A percentile compares a stretch with the other conserved stretches of the same genome.
Evolutionary conservation across 2,888 invertebrate species (phyloP).

Genomic region (Limnephilus rhombicus): DNA sequence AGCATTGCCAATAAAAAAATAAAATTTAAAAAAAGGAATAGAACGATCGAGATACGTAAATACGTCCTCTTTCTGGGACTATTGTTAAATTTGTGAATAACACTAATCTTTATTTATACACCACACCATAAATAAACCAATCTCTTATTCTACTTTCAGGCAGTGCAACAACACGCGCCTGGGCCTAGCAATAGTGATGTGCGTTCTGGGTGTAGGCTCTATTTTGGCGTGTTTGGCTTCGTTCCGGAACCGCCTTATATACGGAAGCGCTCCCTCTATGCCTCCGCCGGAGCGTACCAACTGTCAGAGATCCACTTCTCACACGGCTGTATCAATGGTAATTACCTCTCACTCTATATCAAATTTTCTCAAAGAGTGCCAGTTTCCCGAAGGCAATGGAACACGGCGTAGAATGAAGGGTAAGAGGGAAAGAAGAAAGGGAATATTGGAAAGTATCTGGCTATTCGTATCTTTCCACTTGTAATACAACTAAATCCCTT

Average conservation of each 20-base stretch:
- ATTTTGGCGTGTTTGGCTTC: constrained; percentile 51
- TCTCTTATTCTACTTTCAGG: constrained; percentile 41
- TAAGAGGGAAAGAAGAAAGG: background rate
- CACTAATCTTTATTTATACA: no score
- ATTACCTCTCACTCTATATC: background rate
- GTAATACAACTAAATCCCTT: background rate
- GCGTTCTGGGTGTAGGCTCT: constrained; percentile 44
- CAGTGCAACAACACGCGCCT: constrained; percentile 62
- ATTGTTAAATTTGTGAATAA: no score
- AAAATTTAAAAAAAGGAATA: no score
- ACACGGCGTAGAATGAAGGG: background rate
- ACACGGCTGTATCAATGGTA: constrained; percentile 65
- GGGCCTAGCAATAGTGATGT: constrained; percentile 54
- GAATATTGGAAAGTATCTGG: background rate
- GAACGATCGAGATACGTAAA: no score
- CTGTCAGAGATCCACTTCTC: constrained; percentile 63
- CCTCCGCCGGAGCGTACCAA: constrained; percentile 49
- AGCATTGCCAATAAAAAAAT: no score
- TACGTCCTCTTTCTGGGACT: no score
- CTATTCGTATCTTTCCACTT: background rate
- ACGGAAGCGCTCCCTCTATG: constrained; percentile 57
- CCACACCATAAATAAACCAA: no score
- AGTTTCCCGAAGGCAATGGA: background rate
- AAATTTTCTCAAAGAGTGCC: background rate
- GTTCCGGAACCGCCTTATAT: constrained; percentile 54